phyloP scores from a whole-genome alignment of 1,140 invertebrate species.

The Danaus plexippus region DNA sequence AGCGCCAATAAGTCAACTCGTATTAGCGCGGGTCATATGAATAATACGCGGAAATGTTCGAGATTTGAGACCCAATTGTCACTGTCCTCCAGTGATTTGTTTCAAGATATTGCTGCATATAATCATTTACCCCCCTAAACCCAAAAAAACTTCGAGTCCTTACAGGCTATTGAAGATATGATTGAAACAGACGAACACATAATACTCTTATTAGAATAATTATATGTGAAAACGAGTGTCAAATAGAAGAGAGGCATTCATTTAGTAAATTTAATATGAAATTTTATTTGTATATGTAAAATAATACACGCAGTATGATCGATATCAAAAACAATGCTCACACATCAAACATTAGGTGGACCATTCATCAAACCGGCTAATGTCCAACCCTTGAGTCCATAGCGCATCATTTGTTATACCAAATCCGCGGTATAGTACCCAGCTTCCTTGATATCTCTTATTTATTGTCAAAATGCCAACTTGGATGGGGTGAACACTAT shows the following conservation, averaged over 20 bases:
- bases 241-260: too few species aligned
- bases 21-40: constrained; percentile 47
- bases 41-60: constrained; percentile 44
- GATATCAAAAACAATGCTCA: constrained; percentile 4
- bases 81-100: neutral
- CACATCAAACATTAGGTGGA: constrained; percentile 2
- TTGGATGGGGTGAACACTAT: constrained; percentile 47
- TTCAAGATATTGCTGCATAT: too few species aligned
- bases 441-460: constrained; percentile 58
- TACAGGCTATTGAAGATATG: too few species aligned
- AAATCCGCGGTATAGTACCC: constrained; percentile 43
- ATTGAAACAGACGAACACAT: too few species aligned
- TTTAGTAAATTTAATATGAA: too few species aligned
- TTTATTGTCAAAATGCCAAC: constrained; percentile 65
- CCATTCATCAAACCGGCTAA: neutral
- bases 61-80: constrained; percentile 23
- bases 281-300: too few species aligned
- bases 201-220: too few species aligned
- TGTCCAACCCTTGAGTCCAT: constrained; percentile 36
- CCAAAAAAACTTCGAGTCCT: too few species aligned
- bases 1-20: constrained; percentile 43
- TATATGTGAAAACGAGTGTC: too few species aligned
- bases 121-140: too few species aligned
- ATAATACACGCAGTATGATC: neutral
- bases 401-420: constrained; percentile 56